phyloP scores from a whole-genome alignment of 2,797 vertebrate genomes.

The Oreochromis grahami region DNA sequence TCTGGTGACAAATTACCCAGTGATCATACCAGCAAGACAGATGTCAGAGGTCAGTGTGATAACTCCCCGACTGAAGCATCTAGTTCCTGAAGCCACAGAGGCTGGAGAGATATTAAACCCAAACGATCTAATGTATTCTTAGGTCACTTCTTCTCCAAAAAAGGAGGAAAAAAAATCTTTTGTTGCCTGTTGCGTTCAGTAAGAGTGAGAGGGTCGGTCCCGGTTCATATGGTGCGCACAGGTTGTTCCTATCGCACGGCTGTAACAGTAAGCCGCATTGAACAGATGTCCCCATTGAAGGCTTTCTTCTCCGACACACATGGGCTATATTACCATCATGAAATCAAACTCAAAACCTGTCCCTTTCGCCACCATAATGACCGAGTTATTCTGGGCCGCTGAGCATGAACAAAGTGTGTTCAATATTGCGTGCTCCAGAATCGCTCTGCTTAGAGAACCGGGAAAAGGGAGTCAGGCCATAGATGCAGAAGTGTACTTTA shows the following conservation, averaged over 20 bases:
- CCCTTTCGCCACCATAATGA: constrained; percentile 94
- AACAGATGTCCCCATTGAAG: constrained; percentile 98
- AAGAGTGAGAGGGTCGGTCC: constrained; percentile 28
- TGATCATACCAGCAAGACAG: constrained; percentile 56
- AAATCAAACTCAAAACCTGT: constrained; percentile 98
- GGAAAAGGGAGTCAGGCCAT: constrained; percentile 66
- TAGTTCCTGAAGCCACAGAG: background rate
- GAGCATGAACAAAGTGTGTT: constrained; percentile 95
- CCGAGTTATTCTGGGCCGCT: constrained; percentile 97
- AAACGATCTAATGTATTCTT: constrained; percentile 14
- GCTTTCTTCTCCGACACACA: constrained; percentile 88
- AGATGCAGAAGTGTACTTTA: constrained; percentile 63
- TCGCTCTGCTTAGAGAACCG: constrained; percentile 77
- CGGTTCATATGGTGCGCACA: constrained; percentile 60
- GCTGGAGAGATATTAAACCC: constrained; percentile 21
- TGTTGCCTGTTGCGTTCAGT: constrained; percentile 56
- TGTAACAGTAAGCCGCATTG: constrained; percentile 82
- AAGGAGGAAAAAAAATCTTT: background rate
- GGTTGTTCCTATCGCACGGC: constrained; percentile 68
- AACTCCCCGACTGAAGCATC: constrained; percentile 39
- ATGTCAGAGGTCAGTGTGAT: constrained; percentile 66
- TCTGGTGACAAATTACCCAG: constrained; percentile 62
- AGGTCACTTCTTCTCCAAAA: background rate
- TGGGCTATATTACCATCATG: constrained; percentile 90
- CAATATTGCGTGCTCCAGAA: constrained; percentile 93